Base-by-base conservation (phyloP, 2,888 invertebrate species). In the Psylliodes chrysocephalus region DNA sequence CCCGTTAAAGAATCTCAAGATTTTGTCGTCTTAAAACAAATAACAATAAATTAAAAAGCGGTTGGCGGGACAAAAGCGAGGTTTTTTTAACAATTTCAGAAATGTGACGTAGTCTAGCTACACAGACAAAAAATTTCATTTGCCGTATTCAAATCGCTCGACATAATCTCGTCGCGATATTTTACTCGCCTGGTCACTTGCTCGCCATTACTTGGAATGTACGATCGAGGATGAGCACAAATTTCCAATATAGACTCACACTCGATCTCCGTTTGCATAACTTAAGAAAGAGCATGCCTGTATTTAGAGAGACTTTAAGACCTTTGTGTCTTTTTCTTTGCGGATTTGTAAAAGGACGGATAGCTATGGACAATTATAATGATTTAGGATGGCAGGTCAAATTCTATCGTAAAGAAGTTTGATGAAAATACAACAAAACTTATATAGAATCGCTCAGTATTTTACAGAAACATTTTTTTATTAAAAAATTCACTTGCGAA, bases 11-110 rank as follows among this genome's bases (percentile, higher is more conserved):
- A 57, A 57, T 63, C 35, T 47, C 38, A 38, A 59, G 57, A 53
- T 59, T 59, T 53, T 52, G 59, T 52, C 51, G 25, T 59, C 14
- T n/a, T 18, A 19, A 40, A 33, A 51, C 55, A 51, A 49, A 62
- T 49, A 25, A 51, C 49, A 40, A 55, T 62, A 62, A 62, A 62
- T 62, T 54, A 51, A 62, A 53, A 49, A 55, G 55, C 55, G 62
- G 62, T 28, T 30, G n/a, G 55, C 18, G 15, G 19, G 28, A 49
- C 62, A 55, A 54, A 49, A 55, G 55, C 51, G 28, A 25, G 30
- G 15, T 49, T 55, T 61, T 60, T 62, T 51, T 8, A 62, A 55
- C 47, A 62, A 62, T 62, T 28, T 62, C 55, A 62, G 33, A 49
- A 55, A 62, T 62, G 54, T 55, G 49, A 40, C 51, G 25, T 25